A percentile compares a stretch with the other conserved stretches of the same genome.
Conservation (phyloP, 2,797 vertebrate genomes). For the Clarias platycephalus region DNA sequence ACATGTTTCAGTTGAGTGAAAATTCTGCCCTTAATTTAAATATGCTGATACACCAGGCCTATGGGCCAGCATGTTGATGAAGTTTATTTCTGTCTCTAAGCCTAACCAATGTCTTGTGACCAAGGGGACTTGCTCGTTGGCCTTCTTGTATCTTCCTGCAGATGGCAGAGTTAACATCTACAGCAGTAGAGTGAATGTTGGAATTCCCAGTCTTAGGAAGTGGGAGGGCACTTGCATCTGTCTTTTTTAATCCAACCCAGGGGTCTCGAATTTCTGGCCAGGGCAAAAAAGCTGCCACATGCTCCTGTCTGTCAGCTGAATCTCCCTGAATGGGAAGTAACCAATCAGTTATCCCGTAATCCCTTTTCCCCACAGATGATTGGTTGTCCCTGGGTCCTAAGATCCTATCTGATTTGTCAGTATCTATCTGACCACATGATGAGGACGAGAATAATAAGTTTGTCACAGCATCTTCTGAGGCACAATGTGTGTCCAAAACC, state of each 20-base stretch:
- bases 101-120: conserved; percentile 19
- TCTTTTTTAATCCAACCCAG: conserved; percentile 28
- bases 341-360: conserved; percentile 60
- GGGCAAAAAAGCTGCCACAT: conserved; percentile 68
- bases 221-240: neutral
- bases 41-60: conserved; percentile 21
- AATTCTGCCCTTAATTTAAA: too few relatives aligned
- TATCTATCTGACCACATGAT: conserved; percentile 32
- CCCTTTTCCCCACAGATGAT: conserved; percentile 44
- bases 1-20: too few relatives aligned
- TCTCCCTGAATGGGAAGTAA: conserved; percentile 40
- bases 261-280: conserved; percentile 61
- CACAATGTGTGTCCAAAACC: conserved; percentile 70
- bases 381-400: conserved; percentile 40
- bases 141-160: conserved; percentile 64
- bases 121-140: conserved; percentile 47
- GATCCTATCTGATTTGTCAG: conserved; percentile 44
- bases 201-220: conserved; percentile 35
- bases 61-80: conserved; percentile 48
- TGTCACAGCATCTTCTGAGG: conserved; percentile 62
- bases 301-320: conserved; percentile 56
- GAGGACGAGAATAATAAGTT: conserved; percentile 54
- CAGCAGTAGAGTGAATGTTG: conserved; percentile 60
- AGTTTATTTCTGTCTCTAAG: conserved; percentile 27
- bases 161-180: conserved; percentile 63